Evolutionary conservation across 2,888 invertebrate genomes (phyloP), one percentile per base, ranked within the genome.

Genomic region (Drosophila anomalata): DNA sequence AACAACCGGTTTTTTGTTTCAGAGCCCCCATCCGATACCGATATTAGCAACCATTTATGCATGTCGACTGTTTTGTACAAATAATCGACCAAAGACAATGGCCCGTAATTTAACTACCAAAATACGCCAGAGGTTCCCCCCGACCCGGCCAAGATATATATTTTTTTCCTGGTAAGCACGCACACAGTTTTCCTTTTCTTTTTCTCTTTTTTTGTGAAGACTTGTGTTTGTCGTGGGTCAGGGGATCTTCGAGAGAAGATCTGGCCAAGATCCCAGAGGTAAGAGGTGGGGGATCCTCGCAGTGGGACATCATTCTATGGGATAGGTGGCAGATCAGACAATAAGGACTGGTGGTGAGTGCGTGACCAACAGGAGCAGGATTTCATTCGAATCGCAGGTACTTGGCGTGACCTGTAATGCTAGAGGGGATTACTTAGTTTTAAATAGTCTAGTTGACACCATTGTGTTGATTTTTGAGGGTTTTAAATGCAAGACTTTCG

Each of bases 31-130:
- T 55, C 36, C 69, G 44, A 69, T 72, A 72, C 67, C 57, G 62
- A 82, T 87, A 82, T 82, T 87, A 82, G 81, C 88, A 79, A 82
- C 88, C 83, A 82, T 88, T 84, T 88, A 78, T 87, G 77, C 88
- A 69, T 78, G 84, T 87, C 80, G 84, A 71, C 75, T 77, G 68
- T 54, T 61, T 72, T 77, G 59, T 73, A 87, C 78, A 84, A 87
- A 87, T 81, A 63, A 41, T 57, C 31, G 59, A 50, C 58, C 70
- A 59, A 51, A 88, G 63, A 87, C 88, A 84, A 84, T 87, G 87
- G 75, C 62, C 71, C 66, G 74, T 74, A 87, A 80, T 88, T 88
- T 73, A 88, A 85, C 84, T 85, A 88, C 84, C 84, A 85, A 81
- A 87, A 87, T 85, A 85, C 84, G 89, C 84, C 73, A 74, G 67